Evolutionary conservation across 1,140 invertebrate species (phyloP), one percentile per base, ranked within the genome.

Genomic region (Dermatophagoides farinae): DNA sequence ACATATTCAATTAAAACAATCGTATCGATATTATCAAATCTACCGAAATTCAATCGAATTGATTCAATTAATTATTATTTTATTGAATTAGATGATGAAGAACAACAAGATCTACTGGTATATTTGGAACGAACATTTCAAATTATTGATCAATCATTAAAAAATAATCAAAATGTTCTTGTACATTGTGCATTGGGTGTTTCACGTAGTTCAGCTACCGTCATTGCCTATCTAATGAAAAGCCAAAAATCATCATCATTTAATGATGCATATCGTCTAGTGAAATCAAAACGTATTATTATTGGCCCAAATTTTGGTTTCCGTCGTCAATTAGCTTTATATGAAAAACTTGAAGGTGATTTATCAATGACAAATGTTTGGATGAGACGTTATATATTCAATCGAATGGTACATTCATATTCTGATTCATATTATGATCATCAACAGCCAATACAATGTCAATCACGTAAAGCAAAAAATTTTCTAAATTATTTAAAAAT

Each of bases 131-230:
- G 4, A 18, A 43, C 23, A 10, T 18, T 25, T 40, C 37, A 58
- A 22, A 18, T 16, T 11, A 58, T 58, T 58, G 47, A 25, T 4
- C 18, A 43, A 43, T 20, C 20, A 18, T 12, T 18, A 18, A 20
- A 50, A 20, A 60, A 22, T 23, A 53, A 57, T 40, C 43, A 51
- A 6, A 50, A 50, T 23, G 20, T 50, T 12, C 69, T 91, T 62
- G 82, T 91, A 0, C 88, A 91, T 71, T 92, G 88, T 68, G 81
- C 89, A 0, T 87, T 88, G 0, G 88, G 88, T 1, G 82, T 91
- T 0, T 86, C 83, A 62, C 76, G 89, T 49, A 89, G 86, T 0
- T 84, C 88, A 0, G 79, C 82, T 1, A 73, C 93, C 0, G 85
- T 83, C 66, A 74, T 93, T 40, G 88, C 85, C 0, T 92, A 90